These are phyloP conservation scores for Nephrocerus scutellatus DNA, from an alignment of 2,888 invertebrate species.

Conservation along the genomic window DNA sequence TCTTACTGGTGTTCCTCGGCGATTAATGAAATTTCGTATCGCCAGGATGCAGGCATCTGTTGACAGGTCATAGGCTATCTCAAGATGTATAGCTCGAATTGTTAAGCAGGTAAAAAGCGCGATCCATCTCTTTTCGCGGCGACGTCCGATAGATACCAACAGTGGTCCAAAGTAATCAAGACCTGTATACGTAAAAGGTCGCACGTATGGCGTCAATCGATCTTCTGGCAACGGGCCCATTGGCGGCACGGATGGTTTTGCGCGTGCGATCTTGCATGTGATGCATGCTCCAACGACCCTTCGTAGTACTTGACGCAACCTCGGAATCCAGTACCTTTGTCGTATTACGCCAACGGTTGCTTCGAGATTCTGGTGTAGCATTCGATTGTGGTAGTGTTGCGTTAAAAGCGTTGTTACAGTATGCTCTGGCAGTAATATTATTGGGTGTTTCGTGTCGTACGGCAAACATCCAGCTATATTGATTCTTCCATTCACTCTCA, in stretches of 20 bases:
- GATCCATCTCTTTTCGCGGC: conserved; percentile 14
- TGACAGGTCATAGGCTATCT: conserved; percentile 18
- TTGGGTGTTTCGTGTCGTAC: no score
- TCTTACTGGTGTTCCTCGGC: conserved; percentile 13
- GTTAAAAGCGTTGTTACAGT: no score
- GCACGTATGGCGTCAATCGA: conserved; percentile 1
- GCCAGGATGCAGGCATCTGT: conserved; percentile 20
- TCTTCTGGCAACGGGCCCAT: conserved; percentile 17
- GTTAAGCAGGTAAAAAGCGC: conserved; percentile 14
- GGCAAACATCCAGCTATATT: no score
- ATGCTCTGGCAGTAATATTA: no score
- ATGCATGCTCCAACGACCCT: no score
- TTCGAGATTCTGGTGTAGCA: no score
- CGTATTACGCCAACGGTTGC: no score
- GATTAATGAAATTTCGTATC: conserved; percentile 22
- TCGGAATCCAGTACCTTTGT: no score
- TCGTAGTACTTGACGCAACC: no score
- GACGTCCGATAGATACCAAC: conserved; percentile 8
- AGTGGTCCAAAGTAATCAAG: conserved; percentile 16
- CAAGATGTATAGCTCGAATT: conserved; percentile 14
- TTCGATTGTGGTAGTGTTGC: no score
- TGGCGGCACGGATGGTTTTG: conserved; percentile 17
- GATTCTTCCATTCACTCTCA: no score
- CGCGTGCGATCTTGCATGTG: no score
- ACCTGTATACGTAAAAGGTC: conserved; percentile 18